Evolutionary conservation across 2,797 vertebrate genomes (phyloP), one percentile per base, ranked within the genome.

Genomic region (Moxostoma hubbsi): DNA sequence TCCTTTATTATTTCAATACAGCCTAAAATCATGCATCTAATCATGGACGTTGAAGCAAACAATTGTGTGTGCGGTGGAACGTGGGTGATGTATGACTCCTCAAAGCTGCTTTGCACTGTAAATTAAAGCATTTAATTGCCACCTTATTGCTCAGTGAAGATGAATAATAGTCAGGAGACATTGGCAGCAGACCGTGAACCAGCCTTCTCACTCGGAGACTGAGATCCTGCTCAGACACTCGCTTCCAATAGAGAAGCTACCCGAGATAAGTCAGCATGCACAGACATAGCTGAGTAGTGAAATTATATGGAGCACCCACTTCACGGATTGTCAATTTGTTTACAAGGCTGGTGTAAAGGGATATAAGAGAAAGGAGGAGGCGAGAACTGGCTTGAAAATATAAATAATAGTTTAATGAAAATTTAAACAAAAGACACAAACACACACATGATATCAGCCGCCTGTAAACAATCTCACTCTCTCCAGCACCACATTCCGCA

Each of bases 41-140:
- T 77, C 73, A 61, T 24, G 16, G 50, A 61, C 53, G 54, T 54
- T 57, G 67, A 68, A 61, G 79, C 51, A 83, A 83, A 80, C 76
- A 85, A 83, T 76, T 77, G 76, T 84, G 67, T 73, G 53, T 74
- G 55, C 75, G 18, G 49, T 8, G 50, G 49, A 75, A 75, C 71
- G 57, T 69, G 70, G 24, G 73, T 82, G 81, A 81, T 86, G 73
- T 77, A 84, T 81, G 73, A 68, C 73, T 83, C 45, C 49, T 81
- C 62, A 47, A 81, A 82, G 76, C 75, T 73, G 65, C 73, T 85
- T 84, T 85, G 83, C 78, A 57, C 75, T 83, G 66, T 85, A 71
- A 85, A 85, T 85, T 79, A 79, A 83, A 80, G 67, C 58, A 57
- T 66, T 79, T 86, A 86, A 86, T 86, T 86, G 80, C 58, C 62